Base-by-base conservation (phyloP, 2,888 invertebrate genomes). In the Nomada hirtipes region DNA sequence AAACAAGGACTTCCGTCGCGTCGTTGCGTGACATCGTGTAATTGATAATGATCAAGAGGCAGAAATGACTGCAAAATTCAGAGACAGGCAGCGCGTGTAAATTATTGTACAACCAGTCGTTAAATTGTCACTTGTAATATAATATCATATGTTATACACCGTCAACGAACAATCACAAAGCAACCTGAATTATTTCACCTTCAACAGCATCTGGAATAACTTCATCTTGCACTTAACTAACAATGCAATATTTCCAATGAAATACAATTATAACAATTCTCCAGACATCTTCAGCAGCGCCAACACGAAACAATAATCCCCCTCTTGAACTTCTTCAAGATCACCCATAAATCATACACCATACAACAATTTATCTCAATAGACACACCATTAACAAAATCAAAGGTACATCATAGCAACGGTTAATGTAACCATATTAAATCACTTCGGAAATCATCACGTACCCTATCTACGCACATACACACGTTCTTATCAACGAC, bases 31-130 rank as follows among this genome's bases (percentile, higher is more conserved):
- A 68, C 55, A 55, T 15, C 68, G 55, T 23, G 55, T 42, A 68
- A 68, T 55, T 23, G 68, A 68, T 68, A 55, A 68, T 68, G 42
- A 68, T 68, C 55, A 55, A 36, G 55, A 55, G 15, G 15, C n/a
- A 42, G 23, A 63, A 13, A n/a, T 55, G 9, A 42, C 23, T 26
- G 53, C 11, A 23, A 47, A 36, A 42, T 36, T 53, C 53, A 42
- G 55, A 68, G 68, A 42, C 55, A 68, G 55, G 18, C 23, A 23
- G 20, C 36, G 26, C n/a, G 36, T 55, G 53, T 55, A 55, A 55
- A 42, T 68, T 68, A 42, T 68, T 42, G 68, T 55, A 36, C 20
- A 52, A 67, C 29, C 53, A 36, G 67, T 67, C 36, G 53, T 67
- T 53, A 53, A 67, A 13, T 20, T 23, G 67, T 53, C 67, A 20